Base-by-base conservation (phyloP, 2,888 invertebrate genomes). In the Ennomos erosarius region DNA sequence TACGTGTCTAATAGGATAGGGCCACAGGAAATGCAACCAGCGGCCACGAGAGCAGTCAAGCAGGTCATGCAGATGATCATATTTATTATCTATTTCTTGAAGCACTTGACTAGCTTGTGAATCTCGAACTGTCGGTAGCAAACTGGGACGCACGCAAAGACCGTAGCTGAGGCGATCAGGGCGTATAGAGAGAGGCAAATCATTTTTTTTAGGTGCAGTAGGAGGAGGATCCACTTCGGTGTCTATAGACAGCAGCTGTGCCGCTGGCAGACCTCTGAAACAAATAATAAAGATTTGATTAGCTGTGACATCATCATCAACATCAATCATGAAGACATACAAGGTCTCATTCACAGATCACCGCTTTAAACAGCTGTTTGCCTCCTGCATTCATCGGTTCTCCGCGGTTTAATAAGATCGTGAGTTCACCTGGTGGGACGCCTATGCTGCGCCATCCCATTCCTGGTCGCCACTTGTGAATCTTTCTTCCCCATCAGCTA, bases 111-210 rank as follows among this genome's bases (percentile, higher is more conserved):
- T 16, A 88, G 74, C 58, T 84, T 85, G 62, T 82, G 73, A 46
- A 84, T 57, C 55, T 85, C 79, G 61, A 87, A 77, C 51, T 85
- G 84, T 45, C 80, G 73, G 68, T 79, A 85, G 74, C 88, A 88
- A 61, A 88, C 85, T 1, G 90, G 89, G 1, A 88, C 81, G 68
- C 90, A 90, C 46, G 90, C 87, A 46, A 90, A 76, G 43, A 88
- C 56, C 45, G 90, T 78, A 37, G 88, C 88, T 37, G 90, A 86
- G 1, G 88, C 88, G 54, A 90, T 83, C 64, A 90, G 73, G 58
- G 87, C 86, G 64, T 85, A 88, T 59, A 88, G 61, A 1, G 90
- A 90, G 67, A 89, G 78, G 81, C 90, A 90, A 85, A 90, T 87
- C 90, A 90, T 90, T 66, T 43, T 84, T 87, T 81, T 62, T 68